phyloP scores from a whole-genome alignment of 2,113 vertebrate species.

The Paedocypris sp. region DNA sequence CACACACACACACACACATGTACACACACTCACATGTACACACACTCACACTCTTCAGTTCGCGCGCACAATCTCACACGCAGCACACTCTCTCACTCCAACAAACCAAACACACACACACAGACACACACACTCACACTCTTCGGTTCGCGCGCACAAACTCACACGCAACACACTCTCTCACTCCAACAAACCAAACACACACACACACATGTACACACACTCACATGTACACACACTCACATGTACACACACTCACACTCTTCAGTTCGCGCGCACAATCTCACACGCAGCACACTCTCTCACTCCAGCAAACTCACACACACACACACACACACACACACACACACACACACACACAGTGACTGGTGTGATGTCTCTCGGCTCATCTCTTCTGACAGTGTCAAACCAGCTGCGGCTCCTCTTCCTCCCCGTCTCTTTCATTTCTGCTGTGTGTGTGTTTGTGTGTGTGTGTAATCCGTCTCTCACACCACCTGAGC shows the following conservation, averaged over 20 bases:
- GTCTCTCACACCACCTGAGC: neutral
- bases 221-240: conserved; percentile 3
- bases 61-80: too few species aligned
- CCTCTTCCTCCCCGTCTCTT: neutral
- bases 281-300: neutral
- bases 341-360: neutral
- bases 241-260: conserved; percentile 4
- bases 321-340: conserved; percentile 5
- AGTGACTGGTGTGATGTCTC: conserved; percentile 19
- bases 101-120: conserved; percentile 7
- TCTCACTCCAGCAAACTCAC: neutral
- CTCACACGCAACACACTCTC: neutral
- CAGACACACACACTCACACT: neutral
- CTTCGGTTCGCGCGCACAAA: neutral
- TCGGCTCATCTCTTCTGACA: conserved; percentile 15
- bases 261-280: too few species aligned
- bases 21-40: too few species aligned
- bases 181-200: too few species aligned
- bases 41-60: too few species aligned
- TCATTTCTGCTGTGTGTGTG: neutral
- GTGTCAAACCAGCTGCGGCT: conserved; percentile 3
- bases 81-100: too few species aligned
- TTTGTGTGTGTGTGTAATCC: too few species aligned
- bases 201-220: neutral
- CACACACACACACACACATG: too few species aligned